Evolutionary conservation across 2,113 vertebrate species (phyloP).

Genomic region (Paramormyrops kingsleyae): DNA sequence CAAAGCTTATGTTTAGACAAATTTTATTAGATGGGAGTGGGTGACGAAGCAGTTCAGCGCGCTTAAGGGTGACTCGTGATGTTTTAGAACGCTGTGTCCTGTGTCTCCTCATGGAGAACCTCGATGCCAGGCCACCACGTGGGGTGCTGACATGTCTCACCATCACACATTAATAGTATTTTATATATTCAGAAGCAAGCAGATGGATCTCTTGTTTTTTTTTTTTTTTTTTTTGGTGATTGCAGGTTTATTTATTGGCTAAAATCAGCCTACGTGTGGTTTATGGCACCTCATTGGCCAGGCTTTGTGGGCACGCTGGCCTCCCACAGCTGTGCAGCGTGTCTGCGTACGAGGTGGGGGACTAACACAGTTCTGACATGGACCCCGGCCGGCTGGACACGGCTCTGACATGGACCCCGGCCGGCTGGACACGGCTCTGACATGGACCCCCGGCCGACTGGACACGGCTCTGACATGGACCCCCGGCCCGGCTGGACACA

Average conservation of each 20-base stretch:
- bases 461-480: neutral
- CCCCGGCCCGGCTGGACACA: neutral
- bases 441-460: neutral
- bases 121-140: neutral
- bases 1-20: conserved; percentile 31
- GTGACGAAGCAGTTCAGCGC: neutral
- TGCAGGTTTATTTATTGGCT: neutral
- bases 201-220: neutral
- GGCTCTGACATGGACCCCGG: neutral
- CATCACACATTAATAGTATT: neutral
- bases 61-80: neutral
- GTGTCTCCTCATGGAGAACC: neutral
- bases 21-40: conserved; percentile 24
- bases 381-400: neutral
- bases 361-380: neutral
- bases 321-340: neutral
- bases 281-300: neutral
- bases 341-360: neutral
- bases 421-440: neutral
- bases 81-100: neutral
- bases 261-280: neutral
- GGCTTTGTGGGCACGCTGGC: neutral
- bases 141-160: neutral
- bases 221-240: neutral
- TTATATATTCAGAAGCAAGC: neutral